Evolutionary conservation across 2,113 vertebrate genomes (phyloP), one percentile per base, ranked within the genome.

Genomic region (Romanogobio albipinnatus): DNA sequence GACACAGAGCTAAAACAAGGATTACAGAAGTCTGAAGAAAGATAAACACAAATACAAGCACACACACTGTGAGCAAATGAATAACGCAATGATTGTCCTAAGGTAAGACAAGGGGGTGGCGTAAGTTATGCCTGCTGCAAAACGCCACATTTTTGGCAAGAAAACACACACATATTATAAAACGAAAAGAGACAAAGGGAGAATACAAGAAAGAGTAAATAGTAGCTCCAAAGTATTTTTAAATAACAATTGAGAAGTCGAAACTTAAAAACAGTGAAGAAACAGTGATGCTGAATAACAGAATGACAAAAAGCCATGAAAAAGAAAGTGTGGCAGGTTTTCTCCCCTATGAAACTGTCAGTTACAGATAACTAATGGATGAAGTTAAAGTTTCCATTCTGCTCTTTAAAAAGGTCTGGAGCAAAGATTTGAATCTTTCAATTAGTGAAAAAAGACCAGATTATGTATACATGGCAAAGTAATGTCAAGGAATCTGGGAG

Each of bases 51-150:
- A 73, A 66, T 49, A 22, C 70, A 66, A 62, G 29, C 58, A 66
- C 66, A 59, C 66, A 82, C 62, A 82, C 80, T 82, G 80, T 56
- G 80, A 56, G 33, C 45, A 68, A 13, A 81, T 62, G 71, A 82
- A 43, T 36, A 71, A 58, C 1, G 51, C 66, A 26, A 58, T 82
- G 47, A 82, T 58, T 82, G 79, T 81, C 61, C 79, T 68, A 45
- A 66, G 61, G 79, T 66, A 68, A 68, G 45, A 81, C 62, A 81
- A 51, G 2, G 79, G 62, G 24, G 17, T 1, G 17, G 24, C 3
- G 45, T 68, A 19, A 36, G 59, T 66, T 22, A n/a, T 68, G 45
- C 24, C 22, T 68, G 36, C 53, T 73, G 22, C 1, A 43, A 73
- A 47, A 47, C 49, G 8, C 24, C 10, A 19, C 47, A 9, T 53